A percentile compares a stretch with the other conserved stretches of the same genome.
phyloP scores from a whole-genome alignment of 1,140 invertebrate species.

The Drosophila saltans region DNA sequence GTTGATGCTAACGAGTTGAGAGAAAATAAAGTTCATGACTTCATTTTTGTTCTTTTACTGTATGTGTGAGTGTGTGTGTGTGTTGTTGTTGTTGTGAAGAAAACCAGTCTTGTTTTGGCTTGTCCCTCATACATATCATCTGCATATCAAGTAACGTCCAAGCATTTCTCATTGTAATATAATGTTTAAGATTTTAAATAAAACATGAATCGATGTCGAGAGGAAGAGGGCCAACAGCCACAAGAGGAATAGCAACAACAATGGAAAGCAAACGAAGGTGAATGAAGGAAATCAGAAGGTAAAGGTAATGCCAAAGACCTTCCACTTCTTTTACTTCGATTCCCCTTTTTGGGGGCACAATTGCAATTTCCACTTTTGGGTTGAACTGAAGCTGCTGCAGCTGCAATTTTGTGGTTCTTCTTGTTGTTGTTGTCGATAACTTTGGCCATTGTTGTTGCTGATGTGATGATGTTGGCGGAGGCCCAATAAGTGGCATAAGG shows the following conservation, averaged over 20 bases:
- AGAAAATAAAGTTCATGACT: slow-evolving; percentile 67
- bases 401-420: slow-evolving; percentile 33
- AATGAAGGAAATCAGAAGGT: slow-evolving; percentile 9
- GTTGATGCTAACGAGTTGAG: slow-evolving; percentile 76
- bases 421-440: slow-evolving; percentile 14
- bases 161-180: slow-evolving; percentile 66
- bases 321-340: neutral
- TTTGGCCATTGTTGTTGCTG: slow-evolving; percentile 52
- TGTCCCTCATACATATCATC: slow-evolving; percentile 43
- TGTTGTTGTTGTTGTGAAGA: neutral
- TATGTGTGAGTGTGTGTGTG: neutral
- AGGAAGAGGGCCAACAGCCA: slow-evolving; percentile 11
- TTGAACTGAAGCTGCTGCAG: slow-evolving; percentile 56
- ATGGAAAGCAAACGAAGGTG: slow-evolving; percentile 31
- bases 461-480: slow-evolving; percentile 57
- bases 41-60: slow-evolving; percentile 35
- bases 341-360: slow-evolving; percentile 67
- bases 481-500: slow-evolving; percentile 57
- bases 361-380: slow-evolving; percentile 72
- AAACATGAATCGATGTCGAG: slow-evolving; percentile 53
- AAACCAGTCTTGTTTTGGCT: slow-evolving; percentile 22
- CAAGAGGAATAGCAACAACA: slow-evolving; percentile 51
- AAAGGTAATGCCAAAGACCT: slow-evolving; percentile 5
- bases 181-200: slow-evolving; percentile 71
- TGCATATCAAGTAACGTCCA: slow-evolving; percentile 62